Base-by-base conservation (phyloP, 2,113 vertebrate genomes). In the Synchiropus splendidus region DNA sequence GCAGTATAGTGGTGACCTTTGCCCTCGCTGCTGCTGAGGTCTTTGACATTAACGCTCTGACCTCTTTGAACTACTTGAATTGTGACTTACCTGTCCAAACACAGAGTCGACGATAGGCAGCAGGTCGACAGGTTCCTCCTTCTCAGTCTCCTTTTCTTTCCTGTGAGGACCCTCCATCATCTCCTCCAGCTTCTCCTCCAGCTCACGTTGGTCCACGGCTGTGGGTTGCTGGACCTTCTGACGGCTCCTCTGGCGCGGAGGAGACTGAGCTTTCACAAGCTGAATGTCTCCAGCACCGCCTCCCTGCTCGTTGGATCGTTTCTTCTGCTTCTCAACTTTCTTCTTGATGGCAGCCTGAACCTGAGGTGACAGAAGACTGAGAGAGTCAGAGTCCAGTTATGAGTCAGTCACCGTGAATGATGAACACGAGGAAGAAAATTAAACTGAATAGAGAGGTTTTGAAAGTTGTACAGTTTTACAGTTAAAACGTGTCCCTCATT, bases 11-110 rank as follows among this genome's bases (percentile, higher is more conserved):
- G n/a, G n/a, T n/a, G n/a, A n/a, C n/a, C n/a, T n/a, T n/a, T n/a
- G n/a, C n/a, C n/a, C n/a, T n/a, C n/a, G n/a, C n/a, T n/a, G n/a
- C n/a, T n/a, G n/a, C n/a, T n/a, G n/a, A n/a, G n/a, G n/a, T n/a
- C n/a, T n/a, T n/a, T n/a, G n/a, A n/a, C n/a, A n/a, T n/a, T n/a
- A n/a, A n/a, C n/a, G n/a, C n/a, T n/a, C n/a, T n/a, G n/a, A n/a
- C n/a, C n/a, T n/a, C n/a, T n/a, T n/a, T n/a, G n/a, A n/a, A n/a
- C n/a, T n/a, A n/a, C n/a, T n/a, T n/a, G n/a, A n/a, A n/a, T n/a
- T n/a, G n/a, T n/a, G n/a, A n/a, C 21, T 54, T 84, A 87, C 85
- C 72, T 80, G 84, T 62, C 85, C 85, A 35, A 80, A 87, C 58
- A 83, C 67, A 4, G 81, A 79, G 37, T 80, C 66, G 32, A 87